Percentiles rank a stretch among this genome's conserved stretches.
Conservation (phyloP, 2,113 vertebrate genomes). For the Potamarius usumacintae region DNA sequence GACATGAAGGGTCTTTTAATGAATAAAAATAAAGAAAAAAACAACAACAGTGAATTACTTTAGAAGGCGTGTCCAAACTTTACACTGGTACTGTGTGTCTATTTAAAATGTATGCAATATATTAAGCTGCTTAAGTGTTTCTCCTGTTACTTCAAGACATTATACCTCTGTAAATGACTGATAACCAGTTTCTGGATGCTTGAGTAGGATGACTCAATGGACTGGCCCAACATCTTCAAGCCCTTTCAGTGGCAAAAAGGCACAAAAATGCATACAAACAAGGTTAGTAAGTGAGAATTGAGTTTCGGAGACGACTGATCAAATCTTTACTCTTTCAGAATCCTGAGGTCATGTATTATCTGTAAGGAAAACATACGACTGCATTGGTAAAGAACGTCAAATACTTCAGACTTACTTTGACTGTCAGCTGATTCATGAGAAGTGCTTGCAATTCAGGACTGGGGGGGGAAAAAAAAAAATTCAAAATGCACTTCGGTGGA, state of each 20-base stretch:
- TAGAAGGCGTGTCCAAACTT: too few species aligned
- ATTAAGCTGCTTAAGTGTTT: neutral
- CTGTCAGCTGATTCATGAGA: slow-evolving; percentile 95
- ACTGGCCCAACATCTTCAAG: slow-evolving; percentile 95
- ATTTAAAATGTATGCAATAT: neutral
- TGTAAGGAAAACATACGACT: neutral
- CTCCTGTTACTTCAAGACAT: slow-evolving; percentile 10
- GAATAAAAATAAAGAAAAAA: too few species aligned
- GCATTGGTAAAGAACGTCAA: neutral
- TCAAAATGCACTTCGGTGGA: neutral
- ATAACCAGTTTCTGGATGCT: slow-evolving; percentile 97
- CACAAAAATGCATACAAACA: neutral
- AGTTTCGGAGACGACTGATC: neutral
- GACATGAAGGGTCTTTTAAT: too few species aligned
- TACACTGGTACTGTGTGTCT: too few species aligned
- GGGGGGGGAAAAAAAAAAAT: slow-evolving; percentile 2
- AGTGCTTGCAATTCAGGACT: slow-evolving; percentile 94
- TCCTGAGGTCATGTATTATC: neutral
- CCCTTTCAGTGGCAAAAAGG: slow-evolving; percentile 73
- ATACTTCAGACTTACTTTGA: slow-evolving; percentile 79
- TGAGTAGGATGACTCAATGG: slow-evolving; percentile 96
- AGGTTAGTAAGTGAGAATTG: neutral
- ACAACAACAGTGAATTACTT: too few species aligned
- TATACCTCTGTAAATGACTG: slow-evolving; percentile 93
- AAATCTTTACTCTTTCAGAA: neutral